Evolutionary conservation across 2,888 invertebrate genomes (phyloP), one percentile per base, ranked within the genome.

Genomic region (Diplolepis rosae): DNA sequence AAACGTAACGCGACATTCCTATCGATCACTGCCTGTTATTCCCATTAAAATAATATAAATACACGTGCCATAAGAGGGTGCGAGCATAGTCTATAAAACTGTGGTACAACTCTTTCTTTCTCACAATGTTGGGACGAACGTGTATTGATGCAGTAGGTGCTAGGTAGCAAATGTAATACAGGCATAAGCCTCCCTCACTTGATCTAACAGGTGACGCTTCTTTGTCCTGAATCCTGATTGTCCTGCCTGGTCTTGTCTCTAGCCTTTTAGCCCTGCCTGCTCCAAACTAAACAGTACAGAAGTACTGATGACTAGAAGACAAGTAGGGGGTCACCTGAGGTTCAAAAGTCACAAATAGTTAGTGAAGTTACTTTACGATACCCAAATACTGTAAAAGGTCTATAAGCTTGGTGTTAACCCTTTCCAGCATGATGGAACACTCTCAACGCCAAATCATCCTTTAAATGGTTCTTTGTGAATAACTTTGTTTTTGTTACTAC

Each of bases 241-340:
- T 85, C 84, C 83, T 85, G 84, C 69, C 77, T 79, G 78, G 78
- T 79, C 79, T 79, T 82, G 80, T 78, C 77, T 82, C 87, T 87
- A 86, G 87, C 85, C 85, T 86, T 85, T 85, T 87, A 87, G 84
- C 84, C 88, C 88, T 88, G 88, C 88, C 88, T 88, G 88, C 87
- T 87, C 87, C 83, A 82, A 85, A 86, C 87, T 87, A 88, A 88
- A 87, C 85, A 86, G 87, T 86, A 88, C 86, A 83, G 80, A 79
- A 83, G 87, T 88, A 88, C 87, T 87, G 88, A 81, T 84, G 85
- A 87, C 87, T 88, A 88, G 88, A 87, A 86, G 88, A 88, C 88
- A 87, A 88, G 88, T 87, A 88, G 84, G 80, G n/a, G 79, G 82
- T 87, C 85, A 89, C 88, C 88, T 89, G 87, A 88, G 88, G 87